Evolutionary conservation across 1,140 invertebrate genomes (phyloP), one percentile per base, ranked within the genome.

Genomic region (Drosophila baimaii): DNA sequence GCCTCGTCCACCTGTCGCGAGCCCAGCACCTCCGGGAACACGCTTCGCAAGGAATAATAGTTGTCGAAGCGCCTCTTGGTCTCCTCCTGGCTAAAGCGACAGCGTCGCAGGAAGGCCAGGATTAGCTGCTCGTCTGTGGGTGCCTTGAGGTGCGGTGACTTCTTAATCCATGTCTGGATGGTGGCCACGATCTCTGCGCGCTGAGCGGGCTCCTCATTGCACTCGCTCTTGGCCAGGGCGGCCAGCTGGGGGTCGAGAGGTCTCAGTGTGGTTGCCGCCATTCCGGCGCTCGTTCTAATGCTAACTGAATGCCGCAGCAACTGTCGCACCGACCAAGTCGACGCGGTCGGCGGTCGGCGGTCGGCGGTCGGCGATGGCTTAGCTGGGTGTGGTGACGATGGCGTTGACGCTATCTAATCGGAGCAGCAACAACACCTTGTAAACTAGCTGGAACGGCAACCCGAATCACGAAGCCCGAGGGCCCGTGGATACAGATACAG

Each of bases 21-120:
- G 6, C 80, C 66, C 49, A 92, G 91, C 49, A 94, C 91, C 68
- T 95, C 95, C 2, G 95, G 95, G 21, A 94, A 92, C 9, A 93
- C 81, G 15, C 92, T 92, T 75, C 93, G 92, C 46, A 95, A 86
- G 3, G 94, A 94, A 75, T 95, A 95, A 85, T 93, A 95, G 91
- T 94, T 93, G 69, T 95, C 95, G 3, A 95, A 70, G 73, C 95
- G 95, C 70, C 93, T 88, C 83, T 95, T 95, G 6, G 94, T 93
- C 75, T 93, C 92, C 90, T 95, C 94, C 69, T 95, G 90, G 73
- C 94, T 95, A 84, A 94, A 95, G 82, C 95, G 95, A 75, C 94
- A 94, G 39, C 94, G 94, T 3, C 95, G 93, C 37, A 96, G 90
- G 83, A 95, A 95, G 37, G 92, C 92, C 41, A 94, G 70, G 8